Conservation (phyloP, 1,140 invertebrate species). For the Pseudomyrmex sp. region DNA sequence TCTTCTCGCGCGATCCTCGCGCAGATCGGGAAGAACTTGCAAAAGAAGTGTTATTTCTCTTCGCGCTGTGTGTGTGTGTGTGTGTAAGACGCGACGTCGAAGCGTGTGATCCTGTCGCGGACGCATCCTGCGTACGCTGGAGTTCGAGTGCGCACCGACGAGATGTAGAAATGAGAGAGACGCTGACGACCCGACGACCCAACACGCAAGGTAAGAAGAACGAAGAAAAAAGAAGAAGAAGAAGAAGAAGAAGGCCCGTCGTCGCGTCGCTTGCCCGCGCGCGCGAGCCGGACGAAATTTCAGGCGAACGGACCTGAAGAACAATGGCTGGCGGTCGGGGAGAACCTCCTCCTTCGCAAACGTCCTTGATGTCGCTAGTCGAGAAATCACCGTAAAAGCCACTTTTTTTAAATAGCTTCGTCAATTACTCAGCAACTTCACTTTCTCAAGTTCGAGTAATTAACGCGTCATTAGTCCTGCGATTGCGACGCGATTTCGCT, state of each 20-base stretch:
- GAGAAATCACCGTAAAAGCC: not conserved
- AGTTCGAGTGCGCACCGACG: constrained; percentile 44
- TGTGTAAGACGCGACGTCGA: not conserved
- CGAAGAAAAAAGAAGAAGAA: not conserved
- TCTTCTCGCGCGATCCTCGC: not conserved
- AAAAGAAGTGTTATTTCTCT: no score
- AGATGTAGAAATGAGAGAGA: constrained; percentile 80
- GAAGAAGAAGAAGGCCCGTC: not conserved
- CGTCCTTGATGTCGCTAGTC: constrained; percentile 6
- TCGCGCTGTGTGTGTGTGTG: not conserved
- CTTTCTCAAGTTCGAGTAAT: not conserved
- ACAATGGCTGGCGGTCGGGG: not conserved
- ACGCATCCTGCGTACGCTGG: constrained; percentile 1
- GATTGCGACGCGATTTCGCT: not conserved
- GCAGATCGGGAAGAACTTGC: not conserved
- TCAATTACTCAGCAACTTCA: not conserved
- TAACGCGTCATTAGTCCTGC: not conserved
- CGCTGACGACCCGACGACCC: constrained; percentile 80
- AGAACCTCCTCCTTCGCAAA: not conserved
- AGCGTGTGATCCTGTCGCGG: not conserved
- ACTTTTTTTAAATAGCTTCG: not conserved
- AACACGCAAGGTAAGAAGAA: constrained; percentile 82
- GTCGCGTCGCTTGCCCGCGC: constrained; percentile 13
- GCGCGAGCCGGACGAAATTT: constrained; percentile 11
- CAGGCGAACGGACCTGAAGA: not conserved